These are phyloP conservation scores for Diachrysia chrysitis DNA, from an alignment of 2,888 invertebrate species.

Conservation along the genomic window DNA sequence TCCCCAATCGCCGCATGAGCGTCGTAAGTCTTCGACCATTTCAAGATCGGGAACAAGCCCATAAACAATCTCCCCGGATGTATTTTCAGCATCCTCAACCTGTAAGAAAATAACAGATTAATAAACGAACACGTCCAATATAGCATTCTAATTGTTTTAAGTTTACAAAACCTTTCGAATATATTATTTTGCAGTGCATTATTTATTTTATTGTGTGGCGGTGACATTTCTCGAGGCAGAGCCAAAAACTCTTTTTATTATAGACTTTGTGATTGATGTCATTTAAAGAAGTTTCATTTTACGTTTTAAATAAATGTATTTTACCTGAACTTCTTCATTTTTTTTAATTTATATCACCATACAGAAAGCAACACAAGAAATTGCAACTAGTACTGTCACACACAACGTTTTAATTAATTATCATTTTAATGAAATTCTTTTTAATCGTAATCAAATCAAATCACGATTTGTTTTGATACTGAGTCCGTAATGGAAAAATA, in stretches of 20 bases:
- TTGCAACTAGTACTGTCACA: constrained; percentile 16
- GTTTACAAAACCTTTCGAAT: constrained; percentile 2
- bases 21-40: constrained; percentile 90
- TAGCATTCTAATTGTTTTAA: not conserved
- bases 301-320: not conserved
- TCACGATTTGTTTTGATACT: constrained; percentile 19
- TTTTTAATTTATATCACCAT: constrained; percentile 2
- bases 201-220: constrained; percentile 13
- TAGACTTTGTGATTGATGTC: not conserved
- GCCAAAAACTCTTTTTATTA: not conserved
- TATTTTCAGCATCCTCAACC: constrained; percentile 68
- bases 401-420: constrained; percentile 11
- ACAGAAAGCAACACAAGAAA: not conserved
- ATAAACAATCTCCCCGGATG: constrained; percentile 69
- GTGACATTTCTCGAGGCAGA: constrained; percentile 18
- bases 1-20: constrained; percentile 90
- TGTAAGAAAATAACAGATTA: constrained; percentile 46
- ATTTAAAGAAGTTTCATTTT: not conserved
- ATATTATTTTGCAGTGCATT: not conserved
- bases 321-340: constrained; percentile 14
- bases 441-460: constrained; percentile 31
- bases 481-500: constrained; percentile 15
- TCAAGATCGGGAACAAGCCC: constrained; percentile 86
- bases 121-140: constrained; percentile 8
- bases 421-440: constrained; percentile 8